Base-by-base conservation (phyloP, 2,888 invertebrate species). In the Abrostola triplasia region DNA sequence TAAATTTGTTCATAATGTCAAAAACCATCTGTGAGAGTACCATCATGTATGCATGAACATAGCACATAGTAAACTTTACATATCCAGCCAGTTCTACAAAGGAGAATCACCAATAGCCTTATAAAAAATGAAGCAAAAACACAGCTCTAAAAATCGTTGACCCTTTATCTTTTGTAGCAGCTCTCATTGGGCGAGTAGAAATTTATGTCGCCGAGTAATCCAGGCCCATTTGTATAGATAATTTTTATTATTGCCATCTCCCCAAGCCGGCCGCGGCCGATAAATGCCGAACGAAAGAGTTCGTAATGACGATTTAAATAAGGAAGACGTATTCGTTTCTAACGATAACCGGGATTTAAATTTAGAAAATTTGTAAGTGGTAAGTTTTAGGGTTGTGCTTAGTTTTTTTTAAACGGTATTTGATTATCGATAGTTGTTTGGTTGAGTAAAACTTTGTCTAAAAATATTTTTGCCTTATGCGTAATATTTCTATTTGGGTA, bases 191-290 rank as follows among this genome's bases (percentile, higher is more conserved):
- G 86, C 89, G 88, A 90, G 84, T 92, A 92, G 92, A 91, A 94
- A 94, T 94, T 94, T 94, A 94, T 94, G 94, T 93, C 92, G 90
- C 80, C 87, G 87, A 92, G 93, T 94, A 94, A 94, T 94, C 94
- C 94, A 81, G 86, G 79, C 90, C 94, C 93, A 94, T 94, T 94
- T 94, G 94, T 94, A 94, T 94, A 94, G 94, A 94, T 94, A 94
- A 94, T 94, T 94, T 94, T 94, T 94, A 94, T 94, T 94, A 94
- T 94, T 94, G 94, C 93, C 93, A 94, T 94, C 93, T 92, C 91
- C 88, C 86, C 85, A 84, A 88, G 90, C 91, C 92, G 91, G 90
- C 90, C 92, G 89, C 90, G 83, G 86, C 87, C 90, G 92, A 93
- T 93, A 93, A 91, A 88, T 86, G 86, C 83, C 86, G 84, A 88